Evolutionary conservation across 1,140 invertebrate species (phyloP).

Genomic region (Kradibia gibbosae): DNA sequence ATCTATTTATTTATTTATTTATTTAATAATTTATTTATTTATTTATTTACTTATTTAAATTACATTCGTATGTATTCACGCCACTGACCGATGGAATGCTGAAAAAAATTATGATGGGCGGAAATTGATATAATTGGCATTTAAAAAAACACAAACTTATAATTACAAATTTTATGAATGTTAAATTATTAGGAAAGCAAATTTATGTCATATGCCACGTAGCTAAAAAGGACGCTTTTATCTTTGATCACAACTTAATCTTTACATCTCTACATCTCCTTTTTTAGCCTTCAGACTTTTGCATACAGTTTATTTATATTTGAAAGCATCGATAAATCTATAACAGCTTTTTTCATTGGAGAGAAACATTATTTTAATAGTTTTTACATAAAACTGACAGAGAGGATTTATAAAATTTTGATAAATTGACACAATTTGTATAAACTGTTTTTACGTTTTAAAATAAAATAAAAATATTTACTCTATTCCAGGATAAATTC

Average conservation of each 20-base stretch:
- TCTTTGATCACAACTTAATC: constrained; percentile 35
- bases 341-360: not conserved
- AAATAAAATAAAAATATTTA: not conserved
- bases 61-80: not conserved
- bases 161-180: constrained; percentile 19
- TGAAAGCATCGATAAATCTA: constrained; percentile 19
- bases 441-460: not conserved
- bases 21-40: not conserved
- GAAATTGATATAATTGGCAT: not conserved
- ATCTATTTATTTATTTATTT: not conserved
- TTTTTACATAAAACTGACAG: constrained; percentile 26
- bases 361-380: constrained; percentile 5
- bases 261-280: constrained; percentile 9
- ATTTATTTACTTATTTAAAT: not conserved
- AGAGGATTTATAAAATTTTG: not conserved
- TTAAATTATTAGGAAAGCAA: constrained; percentile 21
- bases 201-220: constrained; percentile 20
- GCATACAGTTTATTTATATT: constrained; percentile 18
- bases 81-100: not conserved
- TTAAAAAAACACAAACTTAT: constrained; percentile 3
- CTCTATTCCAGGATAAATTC: not conserved
- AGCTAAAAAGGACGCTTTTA: constrained; percentile 23
- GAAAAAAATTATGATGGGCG: not conserved
- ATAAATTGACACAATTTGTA: not conserved
- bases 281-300: constrained; percentile 17